Evolutionary conservation across 1,140 invertebrate species (phyloP), one percentile per base, ranked within the genome.

Genomic region (Caenorhabditis brenneri): DNA sequence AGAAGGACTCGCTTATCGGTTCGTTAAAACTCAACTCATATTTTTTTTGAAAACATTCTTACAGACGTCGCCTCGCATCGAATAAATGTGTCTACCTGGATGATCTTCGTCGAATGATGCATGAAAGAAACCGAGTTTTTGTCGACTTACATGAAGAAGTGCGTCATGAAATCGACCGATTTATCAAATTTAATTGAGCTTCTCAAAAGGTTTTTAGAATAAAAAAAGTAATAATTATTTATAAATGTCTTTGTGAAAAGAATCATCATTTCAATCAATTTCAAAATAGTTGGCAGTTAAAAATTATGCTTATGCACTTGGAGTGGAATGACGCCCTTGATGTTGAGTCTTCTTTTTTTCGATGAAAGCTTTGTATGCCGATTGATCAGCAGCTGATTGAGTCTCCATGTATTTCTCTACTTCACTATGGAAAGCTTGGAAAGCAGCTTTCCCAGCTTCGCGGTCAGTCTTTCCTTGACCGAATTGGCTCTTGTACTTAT

Each of bases 1-100:
- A 29, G 82, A 83, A 48, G 82, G 82, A 9, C 74, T 83, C 9
- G 82, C 74, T 0, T 83, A 83, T 49, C 29, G 78, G 33, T 65
- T 65, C 60, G 60, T n/a, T 42, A 69, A 22, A 83, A n/a, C n/a
- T n/a, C n/a, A n/a, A n/a, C n/a, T n/a, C n/a, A n/a, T n/a, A n/a
- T n/a, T n/a, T n/a, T n/a, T n/a, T n/a, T n/a, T n/a, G n/a, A n/a
- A n/a, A n/a, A n/a, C n/a, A n/a, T n/a, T n/a, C n/a, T 55, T 55
- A 10, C 36, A 74, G 65, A 22, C 65, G 82, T 29, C 69, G 82
- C 10, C 22, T 74, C 48, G 82, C 58, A 19, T 83, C 82, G 5
- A 83, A 83, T n/a, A 79, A 80, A 33, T 74, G 65, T 9, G 65
- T 74, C 0, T 74, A 74, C 22, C n/a, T 74, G n/a, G 65, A 74